Percentiles rank a stretch among this genome's conserved stretches.
phyloP scores from a whole-genome alignment of 2,888 invertebrate species.

The Chloroclysta siterata region DNA sequence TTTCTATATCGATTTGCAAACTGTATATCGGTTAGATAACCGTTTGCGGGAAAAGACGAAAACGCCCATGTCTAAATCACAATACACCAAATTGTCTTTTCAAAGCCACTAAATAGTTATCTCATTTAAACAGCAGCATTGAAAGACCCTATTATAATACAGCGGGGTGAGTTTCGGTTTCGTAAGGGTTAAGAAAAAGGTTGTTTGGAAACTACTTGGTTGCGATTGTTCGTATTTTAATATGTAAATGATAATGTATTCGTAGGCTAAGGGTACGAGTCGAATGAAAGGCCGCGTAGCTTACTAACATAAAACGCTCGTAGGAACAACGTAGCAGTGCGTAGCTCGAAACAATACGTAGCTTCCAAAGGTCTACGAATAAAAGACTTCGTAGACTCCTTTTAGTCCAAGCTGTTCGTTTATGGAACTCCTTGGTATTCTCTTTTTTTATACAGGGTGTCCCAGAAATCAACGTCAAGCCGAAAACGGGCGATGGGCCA shows the following conservation, averaged over 20 bases:
- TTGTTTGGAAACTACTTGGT: not conserved
- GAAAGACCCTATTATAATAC: not conserved
- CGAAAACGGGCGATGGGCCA: no score
- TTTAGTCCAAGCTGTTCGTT: no score
- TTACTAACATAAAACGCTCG: not conserved
- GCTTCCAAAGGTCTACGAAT: not conserved
- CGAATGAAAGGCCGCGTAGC: constrained; percentile 3
- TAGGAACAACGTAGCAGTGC: not conserved
- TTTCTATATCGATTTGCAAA: no score
- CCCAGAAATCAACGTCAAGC: no score
- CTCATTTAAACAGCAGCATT: constrained; percentile 5
- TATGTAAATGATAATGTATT: constrained; percentile 2
- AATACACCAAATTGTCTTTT: constrained; percentile 20
- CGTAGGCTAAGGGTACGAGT: constrained; percentile 5
- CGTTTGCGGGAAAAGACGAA: no score
- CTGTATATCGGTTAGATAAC: no score
- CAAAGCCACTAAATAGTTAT: constrained; percentile 10
- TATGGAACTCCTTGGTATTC: no score
- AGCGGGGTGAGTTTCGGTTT: not conserved
- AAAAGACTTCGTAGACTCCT: not conserved
- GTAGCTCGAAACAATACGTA: not conserved
- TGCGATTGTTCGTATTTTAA: constrained; percentile 1
- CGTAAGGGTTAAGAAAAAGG: not conserved
- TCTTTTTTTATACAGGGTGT: no score
- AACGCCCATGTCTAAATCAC: no score